These are phyloP conservation scores for Lathamus discolor DNA, from an alignment of 2,113 vertebrate genomes.

Conservation along the genomic window DNA sequence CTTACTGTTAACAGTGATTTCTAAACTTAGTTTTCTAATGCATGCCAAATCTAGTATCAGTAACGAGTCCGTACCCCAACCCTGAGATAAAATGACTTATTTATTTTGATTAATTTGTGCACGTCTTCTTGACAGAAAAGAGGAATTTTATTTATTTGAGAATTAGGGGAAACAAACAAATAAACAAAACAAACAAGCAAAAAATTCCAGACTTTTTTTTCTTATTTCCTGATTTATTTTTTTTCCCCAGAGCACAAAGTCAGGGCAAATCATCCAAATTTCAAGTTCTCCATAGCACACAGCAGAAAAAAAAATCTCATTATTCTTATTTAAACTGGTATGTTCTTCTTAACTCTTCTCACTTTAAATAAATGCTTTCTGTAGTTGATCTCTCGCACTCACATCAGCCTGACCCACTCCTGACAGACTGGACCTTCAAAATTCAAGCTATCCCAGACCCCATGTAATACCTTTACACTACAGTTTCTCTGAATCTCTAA, in stretches of 20 bases:
- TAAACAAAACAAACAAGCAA: background rate
- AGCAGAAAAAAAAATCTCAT: background rate
- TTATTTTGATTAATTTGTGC: background rate
- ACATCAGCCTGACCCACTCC: background rate
- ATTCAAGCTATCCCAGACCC: background rate
- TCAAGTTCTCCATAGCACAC: background rate
- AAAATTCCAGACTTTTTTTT: background rate
- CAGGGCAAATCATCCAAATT: background rate
- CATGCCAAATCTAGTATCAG: background rate
- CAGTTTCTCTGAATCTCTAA: background rate
- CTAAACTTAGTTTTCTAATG: background rate
- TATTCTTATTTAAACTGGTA: background rate
- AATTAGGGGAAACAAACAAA: background rate
- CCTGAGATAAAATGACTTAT: background rate
- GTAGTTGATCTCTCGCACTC: background rate
- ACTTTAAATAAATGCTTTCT: background rate
- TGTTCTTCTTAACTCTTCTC: background rate
- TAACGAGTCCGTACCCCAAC: background rate
- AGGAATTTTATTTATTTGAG: background rate
- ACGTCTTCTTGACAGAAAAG: background rate
- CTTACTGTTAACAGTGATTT: background rate
- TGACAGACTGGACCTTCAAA: background rate
- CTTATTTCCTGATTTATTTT: fast-evolving
- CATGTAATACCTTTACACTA: background rate
- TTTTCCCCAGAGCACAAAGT: background rate